These are phyloP conservation scores for Graphium colonna DNA, from an alignment of 2,888 invertebrate genomes.

Conservation along the genomic window DNA sequence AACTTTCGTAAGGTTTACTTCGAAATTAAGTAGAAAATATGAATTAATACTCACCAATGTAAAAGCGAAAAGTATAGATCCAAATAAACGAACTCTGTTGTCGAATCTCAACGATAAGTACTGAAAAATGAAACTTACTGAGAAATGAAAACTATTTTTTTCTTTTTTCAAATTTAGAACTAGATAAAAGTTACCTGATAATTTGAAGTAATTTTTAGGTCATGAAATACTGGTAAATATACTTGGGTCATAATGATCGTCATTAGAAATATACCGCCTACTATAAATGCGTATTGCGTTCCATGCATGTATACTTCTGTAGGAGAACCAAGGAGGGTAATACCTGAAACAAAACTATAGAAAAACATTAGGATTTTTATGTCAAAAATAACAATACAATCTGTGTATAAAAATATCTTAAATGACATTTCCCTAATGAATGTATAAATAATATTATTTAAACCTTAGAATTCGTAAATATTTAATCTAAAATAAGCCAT, in stretches of 20 bases:
- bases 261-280: conserved; percentile 82
- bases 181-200: conserved; percentile 88
- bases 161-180: no score
- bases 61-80: conserved; percentile 84
- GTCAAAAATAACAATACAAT: no score
- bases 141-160: no score
- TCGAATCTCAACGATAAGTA: conserved; percentile 87
- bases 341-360: conserved; percentile 86
- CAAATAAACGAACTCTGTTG: conserved; percentile 84
- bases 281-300: conserved; percentile 85
- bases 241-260: conserved; percentile 83
- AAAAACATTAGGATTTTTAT: no score
- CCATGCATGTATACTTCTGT: conserved; percentile 91
- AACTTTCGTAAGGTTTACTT: no score
- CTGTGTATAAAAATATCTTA: no score
- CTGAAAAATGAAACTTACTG: conserved; percentile 56
- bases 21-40: neutral
- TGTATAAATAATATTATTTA: no score
- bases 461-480: no score
- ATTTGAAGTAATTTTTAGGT: conserved; percentile 86
- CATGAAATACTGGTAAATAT: conserved; percentile 87
- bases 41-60: conserved; percentile 78
- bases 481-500: no score
- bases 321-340: conserved; percentile 88
- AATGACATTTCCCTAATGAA: no score